phyloP scores from a whole-genome alignment of 2,113 vertebrate species.

The Bujurquina vittata region DNA sequence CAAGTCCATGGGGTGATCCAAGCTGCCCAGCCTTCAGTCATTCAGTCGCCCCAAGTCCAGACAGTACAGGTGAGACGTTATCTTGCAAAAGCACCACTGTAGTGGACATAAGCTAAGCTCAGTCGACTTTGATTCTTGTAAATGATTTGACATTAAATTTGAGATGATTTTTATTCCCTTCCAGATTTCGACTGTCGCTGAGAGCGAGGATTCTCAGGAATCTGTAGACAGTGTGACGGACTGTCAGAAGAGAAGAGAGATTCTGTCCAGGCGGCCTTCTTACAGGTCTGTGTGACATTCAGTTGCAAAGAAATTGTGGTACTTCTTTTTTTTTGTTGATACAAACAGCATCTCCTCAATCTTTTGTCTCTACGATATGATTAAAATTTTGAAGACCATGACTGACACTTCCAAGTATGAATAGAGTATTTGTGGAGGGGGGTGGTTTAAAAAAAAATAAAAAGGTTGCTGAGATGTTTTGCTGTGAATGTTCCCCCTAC shows the following conservation, averaged over 20 bases:
- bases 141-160: background rate
- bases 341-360: background rate
- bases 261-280: slow-evolving; percentile 95
- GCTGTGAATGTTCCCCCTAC: slow-evolving; percentile 26
- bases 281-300: slow-evolving; percentile 85
- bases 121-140: background rate
- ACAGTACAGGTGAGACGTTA: slow-evolving; percentile 90
- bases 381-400: background rate
- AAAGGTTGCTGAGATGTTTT: background rate
- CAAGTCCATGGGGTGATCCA: slow-evolving; percentile 99
- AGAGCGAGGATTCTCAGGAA: slow-evolving; percentile 98
- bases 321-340: background rate
- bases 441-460: background rate
- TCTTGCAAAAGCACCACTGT: too few relatives aligned
- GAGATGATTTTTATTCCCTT: slow-evolving; percentile 25
- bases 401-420: background rate
- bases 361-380: background rate
- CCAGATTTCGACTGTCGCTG: slow-evolving; percentile 96
- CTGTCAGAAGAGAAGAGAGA: slow-evolving; percentile 97
- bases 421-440: background rate
- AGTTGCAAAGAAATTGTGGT: background rate
- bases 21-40: slow-evolving; percentile 96
- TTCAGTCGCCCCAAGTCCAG: slow-evolving; percentile 97
- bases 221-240: slow-evolving; percentile 98
- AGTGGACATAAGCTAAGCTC: background rate